A percentile compares a stretch with the other conserved stretches of the same genome.
Evolutionary conservation across 2,113 vertebrate genomes (phyloP).

Genomic region (Psittacula cyanocephala): DNA sequence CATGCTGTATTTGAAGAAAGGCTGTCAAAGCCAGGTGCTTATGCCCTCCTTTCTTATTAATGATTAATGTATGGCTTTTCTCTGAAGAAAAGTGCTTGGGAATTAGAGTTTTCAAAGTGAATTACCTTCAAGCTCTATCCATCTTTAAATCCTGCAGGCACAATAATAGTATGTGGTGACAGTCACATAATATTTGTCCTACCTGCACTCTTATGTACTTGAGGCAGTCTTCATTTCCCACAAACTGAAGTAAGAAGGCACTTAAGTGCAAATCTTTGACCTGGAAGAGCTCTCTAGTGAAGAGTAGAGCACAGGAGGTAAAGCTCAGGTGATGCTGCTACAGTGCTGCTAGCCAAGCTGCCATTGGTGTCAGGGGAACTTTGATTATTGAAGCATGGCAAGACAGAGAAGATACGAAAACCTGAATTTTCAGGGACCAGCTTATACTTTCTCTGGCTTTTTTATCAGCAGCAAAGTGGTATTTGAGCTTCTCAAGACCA

Average conservation of each 20-base stretch:
- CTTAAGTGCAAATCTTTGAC: not conserved
- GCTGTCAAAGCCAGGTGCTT: not conserved
- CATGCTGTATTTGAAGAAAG: not conserved
- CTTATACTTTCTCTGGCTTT: not conserved
- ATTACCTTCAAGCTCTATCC: conserved; percentile 29
- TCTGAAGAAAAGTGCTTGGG: conserved; percentile 38
- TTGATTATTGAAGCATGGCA: not conserved
- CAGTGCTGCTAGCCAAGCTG: not conserved
- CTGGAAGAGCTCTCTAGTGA: not conserved
- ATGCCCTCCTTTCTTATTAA: not conserved
- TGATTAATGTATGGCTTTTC: conserved; percentile 40
- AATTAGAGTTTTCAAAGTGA: conserved; percentile 42
- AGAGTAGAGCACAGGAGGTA: not conserved
- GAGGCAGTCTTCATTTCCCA: not conserved
- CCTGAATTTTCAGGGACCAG: not conserved
- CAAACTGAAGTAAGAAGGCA: not conserved
- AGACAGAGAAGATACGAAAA: not conserved
- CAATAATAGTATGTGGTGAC: not conserved
- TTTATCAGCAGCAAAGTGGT: not conserved
- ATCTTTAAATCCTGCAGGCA: conserved; percentile 4
- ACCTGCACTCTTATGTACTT: not conserved
- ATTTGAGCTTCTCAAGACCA: not conserved
- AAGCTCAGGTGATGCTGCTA: not conserved
- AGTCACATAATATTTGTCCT: not conserved
- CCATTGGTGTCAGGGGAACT: not conserved